Evolutionary conservation across 2,888 invertebrate genomes (phyloP).

Genomic region (Limnephilus lunatus): DNA sequence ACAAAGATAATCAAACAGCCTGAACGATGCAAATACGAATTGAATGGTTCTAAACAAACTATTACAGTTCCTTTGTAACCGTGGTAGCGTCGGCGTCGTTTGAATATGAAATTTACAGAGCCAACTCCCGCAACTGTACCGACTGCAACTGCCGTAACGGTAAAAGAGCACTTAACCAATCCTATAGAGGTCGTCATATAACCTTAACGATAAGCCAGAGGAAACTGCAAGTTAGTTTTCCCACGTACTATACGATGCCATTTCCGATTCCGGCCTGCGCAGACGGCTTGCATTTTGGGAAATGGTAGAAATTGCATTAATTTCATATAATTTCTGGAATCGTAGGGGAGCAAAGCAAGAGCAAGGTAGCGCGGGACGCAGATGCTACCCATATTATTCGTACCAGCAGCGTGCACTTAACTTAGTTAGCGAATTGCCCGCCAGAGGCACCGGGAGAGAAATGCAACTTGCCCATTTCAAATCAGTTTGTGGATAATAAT

Average conservation of each 20-base stretch:
- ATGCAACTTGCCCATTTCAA: slow-evolving; percentile 36
- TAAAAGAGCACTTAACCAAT: slow-evolving; percentile 23
- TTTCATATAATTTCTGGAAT: slow-evolving; percentile 58
- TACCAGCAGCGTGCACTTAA: slow-evolving; percentile 15
- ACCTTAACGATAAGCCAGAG: slow-evolving; percentile 25
- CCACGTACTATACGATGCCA: slow-evolving; percentile 45
- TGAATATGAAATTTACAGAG: background rate
- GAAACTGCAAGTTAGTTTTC: slow-evolving; percentile 35
- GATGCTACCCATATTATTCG: background rate
- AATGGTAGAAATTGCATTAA: slow-evolving; percentile 59
- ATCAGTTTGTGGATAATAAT: slow-evolving; percentile 49
- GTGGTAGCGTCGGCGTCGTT: background rate
- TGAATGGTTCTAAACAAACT: background rate
- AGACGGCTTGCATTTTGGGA: slow-evolving; percentile 48
- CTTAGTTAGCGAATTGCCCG: slow-evolving; percentile 17
- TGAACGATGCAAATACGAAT: background rate
- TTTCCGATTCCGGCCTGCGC: slow-evolving; percentile 43
- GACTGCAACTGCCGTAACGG: background rate
- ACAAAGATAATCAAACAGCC: background rate
- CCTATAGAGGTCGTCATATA: slow-evolving; percentile 32
- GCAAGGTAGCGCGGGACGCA: slow-evolving; percentile 8
- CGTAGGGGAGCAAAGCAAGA: slow-evolving; percentile 14
- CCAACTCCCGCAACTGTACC: background rate
- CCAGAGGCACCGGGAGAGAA: background rate
- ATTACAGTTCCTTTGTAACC: background rate